Base-by-base conservation (phyloP, 2,797 vertebrate genomes). In the Etheostoma nigrum region DNA sequence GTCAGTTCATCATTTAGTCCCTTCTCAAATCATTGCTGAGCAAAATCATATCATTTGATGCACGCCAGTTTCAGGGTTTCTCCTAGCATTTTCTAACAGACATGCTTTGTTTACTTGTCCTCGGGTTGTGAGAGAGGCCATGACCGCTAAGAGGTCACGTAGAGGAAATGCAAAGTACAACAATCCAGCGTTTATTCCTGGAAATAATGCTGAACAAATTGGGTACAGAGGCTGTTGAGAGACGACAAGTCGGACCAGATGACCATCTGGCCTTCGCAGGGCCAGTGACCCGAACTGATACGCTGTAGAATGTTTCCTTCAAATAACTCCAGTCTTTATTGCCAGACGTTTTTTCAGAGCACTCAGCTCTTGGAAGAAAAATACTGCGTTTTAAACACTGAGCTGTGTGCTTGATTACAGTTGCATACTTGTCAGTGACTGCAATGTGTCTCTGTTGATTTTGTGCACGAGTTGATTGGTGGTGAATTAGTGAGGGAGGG, bases 301-400 rank as follows among this genome's bases (percentile, higher is more conserved):
- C 21, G 16, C 67, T 59, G 82, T 79, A 33, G 13, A 54, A 47
- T 62, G 48, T 62, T 68, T 30, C 47, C 72, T 73, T 70, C 62
- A 82, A 86, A 86, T 81, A 85, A 73, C 78, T 67, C 44, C 58
- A 9, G 27, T 53, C 57, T 71, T 72, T 63, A 60, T 27, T 57
- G 58, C 71, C 68, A 71, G 40, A 67, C 62, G 5, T 25, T 13
- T 63, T 78, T 33, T 45, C 64, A 49, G 59, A 67, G 70, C 72
- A 30, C 71, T 79, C 62, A 78, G 59, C 88, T 89, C 81, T 78
- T 80, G 68, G 79, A 85, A 42, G 75, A 75, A 85, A 79, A 83
- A 72, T 44, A 63, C 52, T 61, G 42, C 40, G 72, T 53, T 60
- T 58, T 89, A 88, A 91, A 90, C 89, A 78, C 52, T 10, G 62